Evolutionary conservation across 2,113 vertebrate genomes (phyloP).

Genomic region (Syngnathoides biaculeatus): DNA sequence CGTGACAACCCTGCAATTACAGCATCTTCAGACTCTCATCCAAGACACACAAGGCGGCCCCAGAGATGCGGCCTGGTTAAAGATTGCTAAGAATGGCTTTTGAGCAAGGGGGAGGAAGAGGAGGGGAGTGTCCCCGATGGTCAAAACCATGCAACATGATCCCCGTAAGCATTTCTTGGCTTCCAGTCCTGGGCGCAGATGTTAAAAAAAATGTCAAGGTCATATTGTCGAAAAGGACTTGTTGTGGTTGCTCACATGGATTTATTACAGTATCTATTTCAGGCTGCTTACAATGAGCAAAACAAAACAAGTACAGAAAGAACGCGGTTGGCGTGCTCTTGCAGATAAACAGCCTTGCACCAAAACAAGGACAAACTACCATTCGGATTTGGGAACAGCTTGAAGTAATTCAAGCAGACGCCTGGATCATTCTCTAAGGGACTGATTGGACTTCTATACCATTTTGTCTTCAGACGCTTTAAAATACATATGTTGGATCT

Average conservation of each 20-base stretch:
- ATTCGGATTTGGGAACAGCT: neutral
- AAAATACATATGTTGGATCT: neutral
- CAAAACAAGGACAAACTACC: neutral
- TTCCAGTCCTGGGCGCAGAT: constrained; percentile 3
- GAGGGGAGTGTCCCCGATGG: constrained; percentile 22
- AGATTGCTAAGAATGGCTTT: constrained; percentile 62
- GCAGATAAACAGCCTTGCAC: neutral
- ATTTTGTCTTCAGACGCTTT: neutral
- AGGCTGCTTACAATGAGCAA: constrained; percentile 28
- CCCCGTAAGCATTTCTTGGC: constrained; percentile 18
- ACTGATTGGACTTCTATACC: neutral
- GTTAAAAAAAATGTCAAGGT: constrained; percentile 25
- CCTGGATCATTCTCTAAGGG: neutral
- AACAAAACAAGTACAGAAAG: constrained; percentile 17
- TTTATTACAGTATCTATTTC: constrained; percentile 24
- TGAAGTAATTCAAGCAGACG: neutral
- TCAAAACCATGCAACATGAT: constrained; percentile 22
- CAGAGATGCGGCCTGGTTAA: constrained; percentile 47
- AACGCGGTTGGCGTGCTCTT: constrained; percentile 5
- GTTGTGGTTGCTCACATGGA: constrained; percentile 10
- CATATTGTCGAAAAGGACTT: constrained; percentile 6
- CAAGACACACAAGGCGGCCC: constrained; percentile 47
- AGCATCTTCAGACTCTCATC: constrained; percentile 67
- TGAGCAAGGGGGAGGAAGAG: constrained; percentile 25
- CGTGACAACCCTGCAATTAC: constrained; percentile 73